These are phyloP conservation scores for Cephus pulcher DNA, from an alignment of 2,888 invertebrate species.

Conservation along the genomic window DNA sequence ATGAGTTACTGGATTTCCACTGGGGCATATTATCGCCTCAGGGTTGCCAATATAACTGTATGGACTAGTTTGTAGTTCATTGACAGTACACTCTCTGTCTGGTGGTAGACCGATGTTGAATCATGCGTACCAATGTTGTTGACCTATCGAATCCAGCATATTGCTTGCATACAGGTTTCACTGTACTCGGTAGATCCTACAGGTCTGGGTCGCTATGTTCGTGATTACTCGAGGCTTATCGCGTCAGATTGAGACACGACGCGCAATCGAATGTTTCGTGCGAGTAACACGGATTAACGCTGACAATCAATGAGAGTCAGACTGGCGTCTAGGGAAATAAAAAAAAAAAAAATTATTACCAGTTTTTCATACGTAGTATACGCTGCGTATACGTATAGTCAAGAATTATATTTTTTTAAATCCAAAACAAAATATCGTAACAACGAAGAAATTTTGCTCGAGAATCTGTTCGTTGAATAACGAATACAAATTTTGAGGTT, in stretches of 20 bases:
- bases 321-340: not conserved
- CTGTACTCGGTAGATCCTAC: not conserved
- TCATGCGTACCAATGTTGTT: not conserved
- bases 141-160: not conserved
- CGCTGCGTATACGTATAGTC: no score
- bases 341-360: not conserved
- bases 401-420: no score
- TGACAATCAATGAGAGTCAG: not conserved
- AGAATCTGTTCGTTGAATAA: not conserved
- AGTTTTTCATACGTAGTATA: no score
- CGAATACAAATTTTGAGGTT: not conserved
- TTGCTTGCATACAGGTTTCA: not conserved
- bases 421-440: no score
- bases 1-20: not conserved
- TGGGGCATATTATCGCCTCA: not conserved
- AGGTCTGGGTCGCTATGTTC: not conserved
- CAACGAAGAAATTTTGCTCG: not conserved
- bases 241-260: not conserved
- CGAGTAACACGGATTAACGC: not conserved
- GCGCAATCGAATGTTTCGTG: not conserved
- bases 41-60: not conserved
- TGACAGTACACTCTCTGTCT: not conserved
- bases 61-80: not conserved
- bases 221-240: not conserved
- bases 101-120: not conserved